Evolutionary conservation across 2,888 invertebrate genomes (phyloP), one percentile per base, ranked within the genome.

Genomic region (Mesoligia furuncula): DNA sequence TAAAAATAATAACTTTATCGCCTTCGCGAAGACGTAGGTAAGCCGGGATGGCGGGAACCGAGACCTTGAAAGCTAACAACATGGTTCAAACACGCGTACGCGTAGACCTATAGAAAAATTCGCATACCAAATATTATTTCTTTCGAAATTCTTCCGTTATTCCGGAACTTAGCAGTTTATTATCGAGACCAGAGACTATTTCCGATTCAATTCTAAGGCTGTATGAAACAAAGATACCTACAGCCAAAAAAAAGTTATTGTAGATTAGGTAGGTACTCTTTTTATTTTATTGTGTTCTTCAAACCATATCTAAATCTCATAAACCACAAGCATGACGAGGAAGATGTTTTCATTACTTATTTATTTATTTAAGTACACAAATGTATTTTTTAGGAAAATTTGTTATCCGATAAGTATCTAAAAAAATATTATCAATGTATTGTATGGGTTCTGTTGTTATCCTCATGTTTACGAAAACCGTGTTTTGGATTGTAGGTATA

Each of bases 1-100:
- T 80, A 86, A 79, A 87, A 86, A 88, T 81, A 75, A 68, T 68
- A 68, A 75, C 77, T 89, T 81, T 89, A 91, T 87, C 79, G 84
- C 86, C 82, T 81, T 82, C 80, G 74, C 81, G 71, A 77, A 82
- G 64, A 70, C 75, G 77, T 31, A 67, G 67, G 61, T 1, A 2
- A 31, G 31, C 17, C 31, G 57, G 61, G 62, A 64, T 66, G 8
- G 64, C 70, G 71, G 77, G 75, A 75, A 54, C n/a, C 45, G 36
- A 17, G 61, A 64, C 81, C 85, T 84, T 84, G 81, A 57, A 62
- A 31, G 11, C 27, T 24, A 67, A 57, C 51, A 80, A 39, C 51
- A 64, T 79, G 65, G 31, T 70, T 71, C n/a, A 17, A 36, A 72
- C 24, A 36, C 59, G 66, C 6, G 24, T 5, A 45, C 45, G 13